Evolutionary conservation across 2,888 invertebrate species (phyloP).

Genomic region (Nemotelus pantherinus): DNA sequence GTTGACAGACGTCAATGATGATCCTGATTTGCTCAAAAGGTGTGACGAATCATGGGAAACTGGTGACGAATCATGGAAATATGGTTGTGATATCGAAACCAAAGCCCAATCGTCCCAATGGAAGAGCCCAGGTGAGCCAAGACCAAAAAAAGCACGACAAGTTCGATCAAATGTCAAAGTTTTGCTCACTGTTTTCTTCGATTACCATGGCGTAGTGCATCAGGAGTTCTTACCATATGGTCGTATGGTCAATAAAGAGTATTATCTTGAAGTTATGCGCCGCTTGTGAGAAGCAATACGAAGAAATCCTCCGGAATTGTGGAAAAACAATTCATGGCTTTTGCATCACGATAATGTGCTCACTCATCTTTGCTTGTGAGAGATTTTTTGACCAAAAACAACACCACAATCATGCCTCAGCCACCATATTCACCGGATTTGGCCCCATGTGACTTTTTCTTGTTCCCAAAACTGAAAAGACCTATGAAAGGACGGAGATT

Average conservation of each 20-base stretch:
- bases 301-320: background rate
- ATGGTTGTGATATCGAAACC: background rate
- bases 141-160: background rate
- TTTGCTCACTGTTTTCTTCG: constrained; percentile 9
- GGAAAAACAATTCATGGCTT: constrained; percentile 14
- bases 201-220: constrained; percentile 27
- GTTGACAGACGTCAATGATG: no score
- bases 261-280: constrained; percentile 28
- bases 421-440: constrained; percentile 15
- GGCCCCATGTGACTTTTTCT: constrained; percentile 15
- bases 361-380: background rate
- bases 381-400: constrained; percentile 4
- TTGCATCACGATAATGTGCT: constrained; percentile 3
- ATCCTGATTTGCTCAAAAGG: no score
- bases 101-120: constrained; percentile 7
- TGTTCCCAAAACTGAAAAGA: constrained; percentile 12
- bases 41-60: no score
- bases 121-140: background rate
- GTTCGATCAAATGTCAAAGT: background rate
- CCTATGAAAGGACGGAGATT: constrained; percentile 5
- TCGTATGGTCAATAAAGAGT: constrained; percentile 15
- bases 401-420: constrained; percentile 15
- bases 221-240: constrained; percentile 16
- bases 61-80: no score
- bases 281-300: background rate